Conservation (phyloP, 2,113 vertebrate species). For the Rhizomys pruinosus region DNA sequence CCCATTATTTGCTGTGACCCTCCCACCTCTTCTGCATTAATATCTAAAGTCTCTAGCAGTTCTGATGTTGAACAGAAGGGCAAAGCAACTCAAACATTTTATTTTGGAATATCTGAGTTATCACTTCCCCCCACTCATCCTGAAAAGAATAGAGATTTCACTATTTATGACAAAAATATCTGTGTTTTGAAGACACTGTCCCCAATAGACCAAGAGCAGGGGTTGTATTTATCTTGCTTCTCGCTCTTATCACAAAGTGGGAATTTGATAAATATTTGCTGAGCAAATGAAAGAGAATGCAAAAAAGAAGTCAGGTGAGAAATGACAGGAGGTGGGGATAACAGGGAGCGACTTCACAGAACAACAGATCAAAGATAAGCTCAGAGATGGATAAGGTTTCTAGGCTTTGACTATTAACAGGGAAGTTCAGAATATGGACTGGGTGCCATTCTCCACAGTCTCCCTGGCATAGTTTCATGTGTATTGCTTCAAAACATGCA, state of each 20-base stretch:
- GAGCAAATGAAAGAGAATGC: conserved; percentile 59
- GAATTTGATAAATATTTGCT: conserved; percentile 59
- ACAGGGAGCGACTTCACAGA: conserved; percentile 46
- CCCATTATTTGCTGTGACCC: conserved; percentile 17
- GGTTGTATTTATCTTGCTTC: conserved; percentile 35
- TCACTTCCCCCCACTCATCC: neutral
- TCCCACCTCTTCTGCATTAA: neutral
- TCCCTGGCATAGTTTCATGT: neutral
- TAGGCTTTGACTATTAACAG: neutral
- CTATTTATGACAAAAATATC: conserved; percentile 37
- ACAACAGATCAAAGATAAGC: conserved; percentile 47
- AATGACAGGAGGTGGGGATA: neutral
- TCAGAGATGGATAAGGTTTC: conserved; percentile 8
- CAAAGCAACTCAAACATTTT: conserved; percentile 42
- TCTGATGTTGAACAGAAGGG: conserved; percentile 47
- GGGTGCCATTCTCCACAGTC: neutral
- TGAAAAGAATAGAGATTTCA: conserved; percentile 45
- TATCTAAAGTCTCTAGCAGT: conserved; percentile 39
- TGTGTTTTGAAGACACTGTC: conserved; percentile 22
- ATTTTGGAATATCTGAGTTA: conserved; percentile 63
- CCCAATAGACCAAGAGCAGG: neutral
- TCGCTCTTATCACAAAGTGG: neutral
- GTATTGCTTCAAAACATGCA: neutral
- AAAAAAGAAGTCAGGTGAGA: conserved; percentile 53
- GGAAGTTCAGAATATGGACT: neutral